Conservation (phyloP, 1,140 invertebrate species). For the Eumaeus atala region DNA sequence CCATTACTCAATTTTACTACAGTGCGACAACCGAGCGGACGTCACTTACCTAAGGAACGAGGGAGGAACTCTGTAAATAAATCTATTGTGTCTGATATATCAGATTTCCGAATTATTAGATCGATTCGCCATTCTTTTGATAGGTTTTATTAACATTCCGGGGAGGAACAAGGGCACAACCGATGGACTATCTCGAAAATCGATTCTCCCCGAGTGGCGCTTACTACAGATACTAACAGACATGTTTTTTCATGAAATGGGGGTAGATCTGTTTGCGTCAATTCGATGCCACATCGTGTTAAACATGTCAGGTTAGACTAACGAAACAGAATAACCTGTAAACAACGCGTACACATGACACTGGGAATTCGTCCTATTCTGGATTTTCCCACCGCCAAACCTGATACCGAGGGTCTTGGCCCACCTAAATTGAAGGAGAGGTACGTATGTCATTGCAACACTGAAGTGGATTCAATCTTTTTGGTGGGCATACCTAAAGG, state of each 20-base stretch:
- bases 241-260: slow-evolving; percentile 11
- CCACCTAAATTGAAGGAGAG: slow-evolving; percentile 39
- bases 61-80: slow-evolving; percentile 6
- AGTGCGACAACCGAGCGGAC: no score
- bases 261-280: slow-evolving; percentile 26
- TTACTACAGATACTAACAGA: slow-evolving; percentile 13
- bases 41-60: neutral
- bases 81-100: neutral
- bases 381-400: slow-evolving; percentile 46
- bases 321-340: no score
- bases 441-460: slow-evolving; percentile 34
- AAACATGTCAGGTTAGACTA: no score
- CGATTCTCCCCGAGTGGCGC: slow-evolving; percentile 17
- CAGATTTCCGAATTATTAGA: slow-evolving; percentile 15
- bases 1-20: no score
- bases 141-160: neutral
- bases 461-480: slow-evolving; percentile 43
- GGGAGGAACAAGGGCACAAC: slow-evolving; percentile 8
- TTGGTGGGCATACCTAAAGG: slow-evolving; percentile 42
- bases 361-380: no score
- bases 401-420: slow-evolving; percentile 37
- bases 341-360: no score
- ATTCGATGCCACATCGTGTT: slow-evolving; percentile 31
- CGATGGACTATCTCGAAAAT: slow-evolving; percentile 16
- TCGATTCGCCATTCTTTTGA: slow-evolving; percentile 4